Evolutionary conservation across 2,888 invertebrate genomes (phyloP), one percentile per base, ranked within the genome.

Genomic region (Thereva nobilitata): DNA sequence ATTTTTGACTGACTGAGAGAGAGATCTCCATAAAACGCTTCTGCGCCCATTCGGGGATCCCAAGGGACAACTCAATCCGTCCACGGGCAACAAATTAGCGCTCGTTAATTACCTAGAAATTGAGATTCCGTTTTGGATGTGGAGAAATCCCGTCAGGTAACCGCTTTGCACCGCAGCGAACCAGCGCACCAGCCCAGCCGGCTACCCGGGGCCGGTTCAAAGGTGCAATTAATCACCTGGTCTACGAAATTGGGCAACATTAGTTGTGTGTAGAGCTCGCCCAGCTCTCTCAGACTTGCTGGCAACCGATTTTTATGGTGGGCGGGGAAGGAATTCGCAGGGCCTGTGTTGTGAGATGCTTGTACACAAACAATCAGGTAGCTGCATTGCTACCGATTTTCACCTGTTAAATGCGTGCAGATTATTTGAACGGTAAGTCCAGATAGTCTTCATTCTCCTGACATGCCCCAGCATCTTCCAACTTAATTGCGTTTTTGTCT

Each of bases 101-200:
- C 64, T 64, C 64, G 64, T 64, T 64, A 64, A 64, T 64, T 64
- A 64, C 54, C 12, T 34, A 23, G 12, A 10, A n/a, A 47, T 3
- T 5, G 47, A 47, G 50, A 10, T 6, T 34, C 35, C 8, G 50
- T 34, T 6, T 50, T 50, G 7, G 50, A 23, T 35, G 23, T 7
- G 34, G 35, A 35, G 34, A 2, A 50, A 23, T 23, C 35, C 44
- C 44, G 9, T 37, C 23, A 35, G 57, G 57, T n/a, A 45, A 45
- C 6, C 44, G 23, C 23, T 23, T 23, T 42, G 35, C n/a, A 34
- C 40, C 8, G 2, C 61, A 23, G 50, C 4, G 37, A 34, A 50
- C 6, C 50, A 34, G 50, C 23, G 35, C 50, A 50, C 12, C 37
- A 38, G 37, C 38, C 44, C 55, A 6, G 61, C 40, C 40, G 49